Percentiles rank a stretch among this genome's conserved stretches.
Evolutionary conservation across 2,797 vertebrate species (phyloP).

Genomic region (Megalops cyprinoides): DNA sequence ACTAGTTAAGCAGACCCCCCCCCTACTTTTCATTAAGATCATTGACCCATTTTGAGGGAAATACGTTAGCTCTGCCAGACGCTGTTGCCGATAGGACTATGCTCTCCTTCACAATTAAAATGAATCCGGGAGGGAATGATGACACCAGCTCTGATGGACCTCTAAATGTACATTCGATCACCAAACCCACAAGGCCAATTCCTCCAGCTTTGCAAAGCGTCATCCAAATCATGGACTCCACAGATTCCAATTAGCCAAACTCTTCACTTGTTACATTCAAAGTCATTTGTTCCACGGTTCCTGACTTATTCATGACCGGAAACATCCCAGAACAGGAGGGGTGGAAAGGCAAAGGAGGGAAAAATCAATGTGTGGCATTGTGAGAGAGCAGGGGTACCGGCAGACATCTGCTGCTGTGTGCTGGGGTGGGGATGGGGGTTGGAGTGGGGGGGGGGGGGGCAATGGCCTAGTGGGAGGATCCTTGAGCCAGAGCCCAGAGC

Average conservation of each 20-base stretch:
- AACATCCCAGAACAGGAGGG: neutral
- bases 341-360: too few relatives aligned
- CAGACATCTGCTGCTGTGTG: neutral
- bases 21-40: neutral
- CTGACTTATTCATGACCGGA: slow-evolving; percentile 19
- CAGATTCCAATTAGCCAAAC: neutral
- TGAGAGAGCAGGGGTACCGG: neutral
- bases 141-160: neutral
- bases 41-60: neutral
- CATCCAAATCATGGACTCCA: neutral
- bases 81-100: neutral
- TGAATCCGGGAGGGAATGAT: neutral
- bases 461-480: neutral
- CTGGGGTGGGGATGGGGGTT: too few relatives aligned
- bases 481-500: neutral
- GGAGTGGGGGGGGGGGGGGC: too few relatives aligned
- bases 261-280: neutral
- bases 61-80: neutral
- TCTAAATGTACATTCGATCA: neutral
- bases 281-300: neutral
- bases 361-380: neutral
- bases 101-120: neutral
- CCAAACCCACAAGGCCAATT: neutral
- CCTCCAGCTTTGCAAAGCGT: too few relatives aligned
- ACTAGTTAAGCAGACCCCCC: neutral